phyloP scores from a whole-genome alignment of 2,888 invertebrate genomes.

The Argyresthia albistria region DNA sequence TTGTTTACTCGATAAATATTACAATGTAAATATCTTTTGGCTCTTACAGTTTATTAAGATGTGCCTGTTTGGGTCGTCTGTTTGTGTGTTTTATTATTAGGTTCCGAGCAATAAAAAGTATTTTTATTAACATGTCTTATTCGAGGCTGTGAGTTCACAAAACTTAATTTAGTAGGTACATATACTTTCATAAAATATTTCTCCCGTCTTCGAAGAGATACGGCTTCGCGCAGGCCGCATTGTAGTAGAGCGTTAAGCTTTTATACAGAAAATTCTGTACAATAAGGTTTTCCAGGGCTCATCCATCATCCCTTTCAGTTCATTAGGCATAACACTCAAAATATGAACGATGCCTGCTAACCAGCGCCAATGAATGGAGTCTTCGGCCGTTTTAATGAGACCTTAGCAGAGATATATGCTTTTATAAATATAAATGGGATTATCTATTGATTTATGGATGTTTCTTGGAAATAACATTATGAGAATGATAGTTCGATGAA shows the following conservation, averaged over 20 bases:
- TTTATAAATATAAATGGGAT: not conserved
- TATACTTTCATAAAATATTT: not conserved
- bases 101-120: too few relatives aligned
- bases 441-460: not conserved
- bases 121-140: too few relatives aligned
- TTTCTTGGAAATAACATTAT: not conserved
- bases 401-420: not conserved
- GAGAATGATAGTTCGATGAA: too few relatives aligned
- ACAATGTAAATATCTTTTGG: too few relatives aligned
- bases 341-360: conserved; percentile 39
- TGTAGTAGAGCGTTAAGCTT: conserved; percentile 19
- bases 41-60: too few relatives aligned
- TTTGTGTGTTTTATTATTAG: too few relatives aligned
- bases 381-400: not conserved
- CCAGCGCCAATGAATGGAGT: conserved; percentile 8
- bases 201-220: not conserved
- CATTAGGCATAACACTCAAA: conserved; percentile 51
- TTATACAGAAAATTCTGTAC: conserved; percentile 11
- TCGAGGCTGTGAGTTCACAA: too few relatives aligned
- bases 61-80: too few relatives aligned
- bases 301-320: conserved; percentile 65
- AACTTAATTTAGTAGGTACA: not conserved
- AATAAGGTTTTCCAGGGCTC: conserved; percentile 30
- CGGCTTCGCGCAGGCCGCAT: not conserved
- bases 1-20: too few relatives aligned